phyloP scores from a whole-genome alignment of 2,888 invertebrate genomes.

The Trichogramma dendrolimi region DNA sequence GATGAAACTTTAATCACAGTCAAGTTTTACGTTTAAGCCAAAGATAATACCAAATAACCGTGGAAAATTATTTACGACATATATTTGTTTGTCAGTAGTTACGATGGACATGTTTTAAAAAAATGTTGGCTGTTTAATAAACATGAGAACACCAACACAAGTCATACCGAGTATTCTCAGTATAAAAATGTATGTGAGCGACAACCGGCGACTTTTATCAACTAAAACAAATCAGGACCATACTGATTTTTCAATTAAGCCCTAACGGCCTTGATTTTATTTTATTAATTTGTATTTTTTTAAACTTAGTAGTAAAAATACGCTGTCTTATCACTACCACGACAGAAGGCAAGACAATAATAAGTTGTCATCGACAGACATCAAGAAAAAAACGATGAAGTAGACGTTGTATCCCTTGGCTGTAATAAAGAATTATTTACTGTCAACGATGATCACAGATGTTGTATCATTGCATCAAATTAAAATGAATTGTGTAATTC shows the following conservation, averaged over 20 bases:
- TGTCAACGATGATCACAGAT: not conserved
- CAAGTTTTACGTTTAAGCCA: not conserved
- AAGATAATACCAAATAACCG: not conserved
- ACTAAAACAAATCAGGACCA: conserved; percentile 2
- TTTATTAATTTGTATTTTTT: conserved; percentile 24
- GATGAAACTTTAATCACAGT: too few relatives aligned
- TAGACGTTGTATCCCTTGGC: conserved; percentile 46
- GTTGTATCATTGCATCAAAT: too few relatives aligned
- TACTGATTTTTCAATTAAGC: conserved; percentile 10
- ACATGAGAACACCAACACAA: too few relatives aligned
- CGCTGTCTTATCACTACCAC: conserved; percentile 42
- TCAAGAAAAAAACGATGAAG: conserved; percentile 46
- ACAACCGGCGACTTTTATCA: too few relatives aligned
- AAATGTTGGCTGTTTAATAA: too few relatives aligned
- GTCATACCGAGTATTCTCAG: too few relatives aligned
- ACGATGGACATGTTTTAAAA: too few relatives aligned
- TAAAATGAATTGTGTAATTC: too few relatives aligned
- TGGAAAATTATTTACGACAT: too few relatives aligned
- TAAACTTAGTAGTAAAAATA: conserved; percentile 41
- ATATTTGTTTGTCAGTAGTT: too few relatives aligned
- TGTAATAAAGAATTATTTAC: conserved; percentile 36
- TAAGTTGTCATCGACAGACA: conserved; percentile 49
- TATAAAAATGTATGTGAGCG: too few relatives aligned
- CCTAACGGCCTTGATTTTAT: not conserved
- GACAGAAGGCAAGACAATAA: conserved; percentile 48